Conservation (phyloP, 2,797 vertebrate species). For the Threskiornis aethiopicus region DNA sequence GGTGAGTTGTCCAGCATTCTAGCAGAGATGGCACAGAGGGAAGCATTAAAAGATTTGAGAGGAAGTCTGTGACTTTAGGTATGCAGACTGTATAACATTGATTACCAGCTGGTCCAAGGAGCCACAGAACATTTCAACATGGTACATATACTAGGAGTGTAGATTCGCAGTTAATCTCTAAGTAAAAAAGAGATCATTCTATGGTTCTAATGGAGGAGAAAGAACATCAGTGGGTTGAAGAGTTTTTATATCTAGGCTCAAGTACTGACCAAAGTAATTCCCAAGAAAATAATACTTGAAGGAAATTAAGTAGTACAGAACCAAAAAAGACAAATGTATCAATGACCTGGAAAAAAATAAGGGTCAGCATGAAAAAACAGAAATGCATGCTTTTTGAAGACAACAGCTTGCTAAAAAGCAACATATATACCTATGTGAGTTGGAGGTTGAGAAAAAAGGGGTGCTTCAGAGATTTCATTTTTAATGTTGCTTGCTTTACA, state of each 20-base stretch:
- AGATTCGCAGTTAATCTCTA: neutral
- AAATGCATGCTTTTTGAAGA: neutral
- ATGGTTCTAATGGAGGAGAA: neutral
- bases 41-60: neutral
- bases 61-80: neutral
- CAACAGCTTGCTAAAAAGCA: neutral
- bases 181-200: neutral
- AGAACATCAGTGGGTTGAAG: neutral
- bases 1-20: neutral
- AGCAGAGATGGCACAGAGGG: neutral
- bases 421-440: neutral
- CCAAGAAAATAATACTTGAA: neutral
- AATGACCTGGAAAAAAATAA: neutral
- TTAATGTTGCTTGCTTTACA: neutral
- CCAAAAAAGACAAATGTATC: neutral
- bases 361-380: neutral
- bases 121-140: neutral
- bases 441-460: neutral
- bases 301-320: neutral
- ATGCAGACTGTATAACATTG: rapidly evolving
- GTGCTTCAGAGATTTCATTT: neutral
- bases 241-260: neutral
- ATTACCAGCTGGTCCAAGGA: neutral
- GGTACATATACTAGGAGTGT: rapidly evolving
- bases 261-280: neutral